These are phyloP conservation scores for Sebastolobus alascanus DNA, from an alignment of 2,797 vertebrate genomes.

Conservation along the genomic window DNA sequence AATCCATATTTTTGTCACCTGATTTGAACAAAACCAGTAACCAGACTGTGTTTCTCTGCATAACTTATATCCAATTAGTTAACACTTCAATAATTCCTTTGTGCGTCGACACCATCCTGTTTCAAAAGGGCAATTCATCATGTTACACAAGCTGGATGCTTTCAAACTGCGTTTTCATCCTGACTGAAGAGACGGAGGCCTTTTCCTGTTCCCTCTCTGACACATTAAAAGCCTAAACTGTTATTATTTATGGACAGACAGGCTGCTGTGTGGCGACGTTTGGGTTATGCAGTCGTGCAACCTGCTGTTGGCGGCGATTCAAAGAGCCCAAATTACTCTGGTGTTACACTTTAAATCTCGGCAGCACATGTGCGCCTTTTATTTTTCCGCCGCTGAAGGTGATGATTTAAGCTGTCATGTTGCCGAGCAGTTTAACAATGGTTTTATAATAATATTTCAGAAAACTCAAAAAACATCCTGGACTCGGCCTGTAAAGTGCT, in stretches of 20 bases:
- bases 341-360: conserved; percentile 43
- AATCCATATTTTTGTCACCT: neutral
- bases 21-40: neutral
- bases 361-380: conserved; percentile 47
- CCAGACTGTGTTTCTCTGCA: neutral
- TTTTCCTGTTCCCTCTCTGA: conserved; percentile 2
- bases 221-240: conserved; percentile 29
- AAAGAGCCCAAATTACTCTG: conserved; percentile 33
- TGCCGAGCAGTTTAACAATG: conserved; percentile 72
- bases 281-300: conserved; percentile 4
- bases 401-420: conserved; percentile 76
- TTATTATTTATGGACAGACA: conserved; percentile 32
- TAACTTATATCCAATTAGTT: neutral
- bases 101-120: neutral
- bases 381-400: conserved; percentile 60
- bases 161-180: neutral
- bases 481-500: conserved; percentile 61
- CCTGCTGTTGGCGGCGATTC: conserved; percentile 25
- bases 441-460: conserved; percentile 76
- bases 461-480: conserved; percentile 54
- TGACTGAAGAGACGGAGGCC: neutral
- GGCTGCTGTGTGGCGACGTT: neutral
- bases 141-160: neutral
- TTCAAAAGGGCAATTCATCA: neutral
- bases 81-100: neutral